A percentile compares a stretch with the other conserved stretches of the same genome.
Evolutionary conservation across 2,797 vertebrate genomes (phyloP).

Genomic region (Neostethus bicornis): DNA sequence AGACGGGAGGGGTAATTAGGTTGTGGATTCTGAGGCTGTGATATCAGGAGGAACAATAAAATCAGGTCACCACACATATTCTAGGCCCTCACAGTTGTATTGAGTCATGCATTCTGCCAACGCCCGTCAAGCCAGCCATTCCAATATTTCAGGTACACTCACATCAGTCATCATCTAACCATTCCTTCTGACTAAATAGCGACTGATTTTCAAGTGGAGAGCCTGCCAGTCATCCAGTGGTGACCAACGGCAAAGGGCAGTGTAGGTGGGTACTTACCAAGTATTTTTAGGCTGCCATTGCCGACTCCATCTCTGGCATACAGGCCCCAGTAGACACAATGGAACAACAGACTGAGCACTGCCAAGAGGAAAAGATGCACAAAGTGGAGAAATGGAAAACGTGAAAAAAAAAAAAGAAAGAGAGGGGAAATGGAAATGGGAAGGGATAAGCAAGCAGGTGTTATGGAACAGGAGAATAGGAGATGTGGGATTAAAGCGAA

Average conservation of each 20-base stretch:
- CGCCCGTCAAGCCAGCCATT: slow-evolving; percentile 27
- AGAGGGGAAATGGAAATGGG: background rate
- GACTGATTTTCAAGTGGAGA: slow-evolving; percentile 42
- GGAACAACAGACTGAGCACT: slow-evolving; percentile 93
- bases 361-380: slow-evolving; percentile 44
- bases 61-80: slow-evolving; percentile 51
- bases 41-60: slow-evolving; percentile 60
- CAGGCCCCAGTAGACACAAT: slow-evolving; percentile 92
- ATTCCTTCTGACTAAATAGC: slow-evolving; percentile 39
- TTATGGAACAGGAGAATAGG: slow-evolving; percentile 6
- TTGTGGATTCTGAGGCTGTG: slow-evolving; percentile 65
- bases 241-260: slow-evolving; percentile 19
- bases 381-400: slow-evolving; percentile 11
- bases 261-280: slow-evolving; percentile 64
- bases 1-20: slow-evolving; percentile 72
- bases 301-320: slow-evolving; percentile 90
- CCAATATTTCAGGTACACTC: slow-evolving; percentile 16
- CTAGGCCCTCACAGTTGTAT: slow-evolving; percentile 6
- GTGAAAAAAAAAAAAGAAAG: slow-evolving; percentile 11
- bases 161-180: slow-evolving; percentile 53
- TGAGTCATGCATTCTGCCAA: slow-evolving; percentile 15
- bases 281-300: slow-evolving; percentile 86
- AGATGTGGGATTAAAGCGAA: slow-evolving; percentile 12
- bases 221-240: slow-evolving; percentile 46
- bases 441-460: slow-evolving; percentile 11